Conservation (phyloP, 2,113 vertebrate genomes). For the Donacobius atricapilla region DNA sequence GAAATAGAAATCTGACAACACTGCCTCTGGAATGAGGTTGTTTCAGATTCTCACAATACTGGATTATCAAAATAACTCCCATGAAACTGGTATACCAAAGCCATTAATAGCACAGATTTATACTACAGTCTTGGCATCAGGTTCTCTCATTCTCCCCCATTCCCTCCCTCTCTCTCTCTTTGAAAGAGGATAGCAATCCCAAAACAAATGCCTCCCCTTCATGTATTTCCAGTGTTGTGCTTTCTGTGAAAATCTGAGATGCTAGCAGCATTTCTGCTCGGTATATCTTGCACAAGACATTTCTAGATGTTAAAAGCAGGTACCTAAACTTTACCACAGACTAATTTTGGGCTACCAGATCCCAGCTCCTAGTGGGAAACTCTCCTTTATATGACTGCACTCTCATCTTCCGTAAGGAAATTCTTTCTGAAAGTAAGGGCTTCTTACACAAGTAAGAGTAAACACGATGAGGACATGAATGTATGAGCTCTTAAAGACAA, state of each 20-base stretch:
- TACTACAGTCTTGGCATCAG: constrained; percentile 15
- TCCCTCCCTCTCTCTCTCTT: neutral
- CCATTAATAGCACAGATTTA: constrained; percentile 56
- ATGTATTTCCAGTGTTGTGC: neutral
- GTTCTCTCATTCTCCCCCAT: neutral
- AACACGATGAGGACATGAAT: neutral
- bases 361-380: neutral
- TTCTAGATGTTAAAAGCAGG: neutral
- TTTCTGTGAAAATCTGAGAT: neutral
- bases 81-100: constrained; percentile 60
- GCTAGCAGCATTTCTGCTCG: neutral
- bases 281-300: neutral
- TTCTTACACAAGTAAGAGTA: neutral
- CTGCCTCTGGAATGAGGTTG: constrained; percentile 49
- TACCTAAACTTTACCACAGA: neutral
- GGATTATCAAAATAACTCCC: constrained; percentile 56
- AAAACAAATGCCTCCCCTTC: neutral
- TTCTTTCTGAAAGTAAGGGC: neutral
- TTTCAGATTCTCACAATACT: constrained; percentile 58
- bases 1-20: constrained; percentile 55
- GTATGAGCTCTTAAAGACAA: neutral
- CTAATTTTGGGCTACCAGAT: neutral
- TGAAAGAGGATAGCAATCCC: neutral
- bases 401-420: neutral
- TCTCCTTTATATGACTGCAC: neutral